Conservation (phyloP, 2,113 vertebrate species). For the Sialia sialis region DNA sequence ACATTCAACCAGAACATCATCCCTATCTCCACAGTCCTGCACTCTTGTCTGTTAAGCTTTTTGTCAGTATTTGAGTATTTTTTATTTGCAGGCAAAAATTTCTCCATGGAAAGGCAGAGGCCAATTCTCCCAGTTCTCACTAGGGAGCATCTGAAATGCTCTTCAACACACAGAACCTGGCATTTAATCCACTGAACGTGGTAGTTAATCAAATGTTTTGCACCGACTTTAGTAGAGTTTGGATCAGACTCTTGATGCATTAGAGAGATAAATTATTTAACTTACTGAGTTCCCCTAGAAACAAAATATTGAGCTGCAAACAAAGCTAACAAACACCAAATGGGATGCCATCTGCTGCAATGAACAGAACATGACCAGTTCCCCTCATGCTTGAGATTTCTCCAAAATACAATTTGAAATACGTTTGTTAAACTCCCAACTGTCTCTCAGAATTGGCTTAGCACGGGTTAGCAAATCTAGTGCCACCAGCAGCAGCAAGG, state of each 20-base stretch:
- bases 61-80: background rate
- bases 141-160: conserved; percentile 9
- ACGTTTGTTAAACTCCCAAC: conserved; percentile 29
- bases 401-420: conserved; percentile 60
- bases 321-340: conserved; percentile 67
- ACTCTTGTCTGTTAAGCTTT: background rate
- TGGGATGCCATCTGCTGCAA: conserved; percentile 67
- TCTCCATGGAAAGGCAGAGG: background rate
- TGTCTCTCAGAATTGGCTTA: conserved; percentile 25
- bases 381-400: conserved; percentile 38
- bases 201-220: conserved; percentile 52
- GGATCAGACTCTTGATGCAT: conserved; percentile 44
- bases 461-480: conserved; percentile 27
- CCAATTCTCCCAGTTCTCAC: background rate
- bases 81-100: background rate
- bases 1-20: conserved; percentile 9
- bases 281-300: conserved; percentile 54
- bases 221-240: conserved; percentile 49
- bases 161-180: conserved; percentile 23
- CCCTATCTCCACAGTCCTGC: background rate
- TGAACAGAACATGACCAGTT: conserved; percentile 36
- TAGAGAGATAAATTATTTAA: conserved; percentile 62
- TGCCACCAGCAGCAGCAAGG: background rate
- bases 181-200: conserved; percentile 20
- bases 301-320: conserved; percentile 63